Evolutionary conservation across 2,888 invertebrate species (phyloP), one percentile per base, ranked within the genome.

Genomic region (Pandemis corylana): DNA sequence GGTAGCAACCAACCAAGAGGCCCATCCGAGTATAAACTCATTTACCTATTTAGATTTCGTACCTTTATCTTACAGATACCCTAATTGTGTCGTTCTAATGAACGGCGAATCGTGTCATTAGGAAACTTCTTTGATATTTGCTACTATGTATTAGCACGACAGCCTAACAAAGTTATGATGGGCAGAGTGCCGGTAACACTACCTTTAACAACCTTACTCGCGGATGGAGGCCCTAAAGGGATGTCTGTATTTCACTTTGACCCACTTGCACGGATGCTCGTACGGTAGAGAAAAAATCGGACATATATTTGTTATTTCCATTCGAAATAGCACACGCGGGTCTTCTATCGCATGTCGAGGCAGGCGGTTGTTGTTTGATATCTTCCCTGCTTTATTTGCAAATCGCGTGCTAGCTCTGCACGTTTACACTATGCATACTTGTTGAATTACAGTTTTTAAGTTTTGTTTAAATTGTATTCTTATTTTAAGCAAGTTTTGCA

Each of bases 331-430:
- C 82, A 77, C 80, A 81, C 53, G 70, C 70, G 70, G 86, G 85
- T 89, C 82, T 90, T 89, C 90, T 90, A 92, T 93, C 90, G 92
- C 90, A 88, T 91, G 89, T 85, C 84, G 81, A 81, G 84, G 85
- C 81, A 81, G 89, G 84, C 87, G 84, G 84, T 85, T 80, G 81
- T 82, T 87, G 88, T 89, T 91, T 91, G 90, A 90, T 93, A 92
- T 92, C 92, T 92, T 88, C 84, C 85, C 87, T 87, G 89, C 82
- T 93, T 94, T 94, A 94, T 93, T 93, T 93, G 90, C 89, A 87
- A 90, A 93, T 93, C 91, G 93, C 93, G 93, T 93, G 94, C 84
- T 76, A 78, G 78, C 62, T 77, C 80, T 85, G 86, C 87, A 83
- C 83, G 85, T 86, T 87, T 86, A 85, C 83, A 86, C 81, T 85